These are phyloP conservation scores for Pristis pectinata DNA, from an alignment of 2,797 vertebrate genomes.

Conservation along the genomic window DNA sequence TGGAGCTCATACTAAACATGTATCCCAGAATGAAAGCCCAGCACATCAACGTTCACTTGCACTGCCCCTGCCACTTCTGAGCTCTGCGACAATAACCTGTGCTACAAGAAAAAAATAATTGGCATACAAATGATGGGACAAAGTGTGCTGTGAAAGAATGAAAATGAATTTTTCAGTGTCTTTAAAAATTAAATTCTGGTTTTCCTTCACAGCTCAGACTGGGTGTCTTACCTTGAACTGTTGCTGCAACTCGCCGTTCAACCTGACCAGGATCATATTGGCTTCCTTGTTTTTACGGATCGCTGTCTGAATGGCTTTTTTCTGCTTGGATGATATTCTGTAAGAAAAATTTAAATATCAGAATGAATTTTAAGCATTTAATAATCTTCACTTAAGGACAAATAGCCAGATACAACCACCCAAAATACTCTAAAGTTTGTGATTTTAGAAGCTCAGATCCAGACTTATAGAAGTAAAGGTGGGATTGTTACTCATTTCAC, in stretches of 20 bases:
- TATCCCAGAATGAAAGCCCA: background rate
- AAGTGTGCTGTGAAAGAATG: too few relatives aligned
- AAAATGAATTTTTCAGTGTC: background rate
- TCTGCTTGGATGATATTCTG: constrained; percentile 80
- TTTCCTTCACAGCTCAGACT: constrained; percentile 35
- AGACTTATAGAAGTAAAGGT: background rate
- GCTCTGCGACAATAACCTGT: background rate
- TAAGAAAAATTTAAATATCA: constrained; percentile 40
- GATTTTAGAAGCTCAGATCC: background rate
- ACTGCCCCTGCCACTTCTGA: background rate
- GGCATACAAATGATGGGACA: background rate
- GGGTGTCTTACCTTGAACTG: constrained; percentile 79
- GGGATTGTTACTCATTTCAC: background rate
- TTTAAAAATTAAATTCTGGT: background rate
- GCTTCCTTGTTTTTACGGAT: constrained; percentile 92
- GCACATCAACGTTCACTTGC: background rate
- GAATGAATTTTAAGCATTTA: background rate
- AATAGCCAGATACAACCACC: too few relatives aligned
- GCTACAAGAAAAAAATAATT: constrained; percentile 41
- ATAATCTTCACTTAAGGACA: background rate
- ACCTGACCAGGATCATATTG: constrained; percentile 81
- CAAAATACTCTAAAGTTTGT: too few relatives aligned
- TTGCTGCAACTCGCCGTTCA: constrained; percentile 95
- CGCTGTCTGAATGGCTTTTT: constrained; percentile 83
- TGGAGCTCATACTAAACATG: background rate